Evolutionary conservation across 92 coral and sea anemone genomes (phyloP).

Genomic region (Zoanthus gigantus): DNA sequence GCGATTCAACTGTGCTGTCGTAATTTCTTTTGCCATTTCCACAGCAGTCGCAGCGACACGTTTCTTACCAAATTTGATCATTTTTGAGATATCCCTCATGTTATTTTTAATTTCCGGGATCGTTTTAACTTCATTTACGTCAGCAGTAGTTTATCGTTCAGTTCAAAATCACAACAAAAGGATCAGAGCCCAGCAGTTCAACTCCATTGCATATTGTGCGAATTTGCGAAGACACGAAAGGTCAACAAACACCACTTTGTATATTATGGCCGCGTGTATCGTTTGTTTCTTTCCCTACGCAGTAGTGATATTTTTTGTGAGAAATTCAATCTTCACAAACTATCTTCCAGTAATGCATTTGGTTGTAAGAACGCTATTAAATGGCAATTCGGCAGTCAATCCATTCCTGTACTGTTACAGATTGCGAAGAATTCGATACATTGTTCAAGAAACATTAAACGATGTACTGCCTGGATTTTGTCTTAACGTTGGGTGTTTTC

Average conservation of each 20-base stretch:
- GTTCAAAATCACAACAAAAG: background rate
- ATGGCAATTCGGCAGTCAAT: constrained; percentile 3
- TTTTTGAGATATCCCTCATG: background rate
- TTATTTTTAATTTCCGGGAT: background rate
- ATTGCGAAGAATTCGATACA: background rate
- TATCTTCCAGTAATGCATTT: background rate
- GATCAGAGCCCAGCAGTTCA: background rate
- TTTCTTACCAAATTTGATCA: background rate
- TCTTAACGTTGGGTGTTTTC: background rate
- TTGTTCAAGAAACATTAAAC: background rate
- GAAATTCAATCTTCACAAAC: background rate
- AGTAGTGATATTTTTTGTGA: background rate
- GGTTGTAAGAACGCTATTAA: background rate
- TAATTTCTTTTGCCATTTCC: background rate
- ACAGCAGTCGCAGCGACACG: background rate
- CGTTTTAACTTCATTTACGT: background rate
- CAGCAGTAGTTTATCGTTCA: constrained; percentile 1
- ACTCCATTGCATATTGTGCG: background rate
- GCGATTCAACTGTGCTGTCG: background rate
- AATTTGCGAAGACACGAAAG: background rate
- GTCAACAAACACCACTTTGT: constrained; percentile 1
- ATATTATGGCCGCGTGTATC: background rate
- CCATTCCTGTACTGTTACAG: constrained; percentile 26
- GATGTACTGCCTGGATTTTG: background rate
- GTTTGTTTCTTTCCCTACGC: background rate